Conservation (phyloP, 2,113 vertebrate species). For the Lonchura striata region DNA sequence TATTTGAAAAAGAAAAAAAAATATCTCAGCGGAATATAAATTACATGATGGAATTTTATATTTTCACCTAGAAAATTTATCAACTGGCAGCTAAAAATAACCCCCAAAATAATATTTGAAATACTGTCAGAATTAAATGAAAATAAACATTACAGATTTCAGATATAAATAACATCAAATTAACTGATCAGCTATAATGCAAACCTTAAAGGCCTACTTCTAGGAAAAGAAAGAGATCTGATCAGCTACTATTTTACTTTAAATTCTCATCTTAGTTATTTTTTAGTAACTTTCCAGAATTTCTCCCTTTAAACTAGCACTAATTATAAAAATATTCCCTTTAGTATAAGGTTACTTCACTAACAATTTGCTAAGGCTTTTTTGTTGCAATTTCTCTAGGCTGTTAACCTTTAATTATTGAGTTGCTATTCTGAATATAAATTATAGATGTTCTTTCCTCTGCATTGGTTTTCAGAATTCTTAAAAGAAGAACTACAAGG, state of each 20-base stretch:
- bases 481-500: neutral
- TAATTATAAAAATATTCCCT: neutral
- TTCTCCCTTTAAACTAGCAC: neutral
- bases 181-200: neutral
- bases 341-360: neutral
- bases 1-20: neutral
- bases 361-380: neutral
- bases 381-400: neutral
- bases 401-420: neutral
- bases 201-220: neutral
- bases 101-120: neutral
- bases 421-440: constrained; percentile 4
- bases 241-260: neutral
- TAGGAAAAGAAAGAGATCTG: neutral
- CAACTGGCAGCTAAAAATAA: neutral
- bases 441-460: neutral
- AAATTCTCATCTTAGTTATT: neutral
- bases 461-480: neutral
- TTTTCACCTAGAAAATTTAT: neutral
- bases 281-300: neutral
- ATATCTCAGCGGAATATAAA: neutral
- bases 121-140: neutral
- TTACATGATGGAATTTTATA: neutral
- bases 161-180: constrained; percentile 1
- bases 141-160: neutral